phyloP scores from a whole-genome alignment of 2,113 vertebrate genomes.

The Macaca nemestrina region DNA sequence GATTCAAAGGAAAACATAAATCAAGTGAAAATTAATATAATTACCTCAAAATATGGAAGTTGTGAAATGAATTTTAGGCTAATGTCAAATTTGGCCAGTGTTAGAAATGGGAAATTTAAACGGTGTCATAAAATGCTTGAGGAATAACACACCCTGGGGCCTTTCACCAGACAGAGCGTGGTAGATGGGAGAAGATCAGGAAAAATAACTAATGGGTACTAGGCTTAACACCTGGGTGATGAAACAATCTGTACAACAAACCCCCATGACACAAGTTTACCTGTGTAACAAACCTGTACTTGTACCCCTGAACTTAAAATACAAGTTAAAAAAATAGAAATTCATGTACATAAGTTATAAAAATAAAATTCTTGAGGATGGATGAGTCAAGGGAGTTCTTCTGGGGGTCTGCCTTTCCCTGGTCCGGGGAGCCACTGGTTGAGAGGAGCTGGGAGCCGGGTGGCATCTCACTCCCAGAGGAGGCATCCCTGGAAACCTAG shows the following conservation, averaged over 20 bases:
- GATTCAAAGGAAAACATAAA: background rate
- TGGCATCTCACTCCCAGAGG: background rate
- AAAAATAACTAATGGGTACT: no score
- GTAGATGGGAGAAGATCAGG: no score
- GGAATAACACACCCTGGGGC: no score
- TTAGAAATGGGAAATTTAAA: background rate
- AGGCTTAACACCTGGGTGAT: no score
- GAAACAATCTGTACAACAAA: no score
- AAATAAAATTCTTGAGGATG: background rate
- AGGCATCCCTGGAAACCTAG: background rate
- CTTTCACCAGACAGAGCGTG: no score
- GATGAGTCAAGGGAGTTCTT: background rate
- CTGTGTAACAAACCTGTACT: no score
- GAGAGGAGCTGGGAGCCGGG: background rate
- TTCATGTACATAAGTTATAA: no score
- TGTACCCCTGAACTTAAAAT: no score
- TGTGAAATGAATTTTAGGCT: background rate
- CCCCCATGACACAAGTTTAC: no score
- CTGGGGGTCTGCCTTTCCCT: rapidly evolving
- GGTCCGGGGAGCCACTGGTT: no score
- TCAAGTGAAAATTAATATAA: background rate
- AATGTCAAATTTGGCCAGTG: background rate
- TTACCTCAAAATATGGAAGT: background rate
- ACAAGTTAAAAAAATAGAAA: no score
- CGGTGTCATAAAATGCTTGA: background rate